Evolutionary conservation across 2,888 invertebrate species (phyloP).

Genomic region (Dolichopus griseipennis): DNA sequence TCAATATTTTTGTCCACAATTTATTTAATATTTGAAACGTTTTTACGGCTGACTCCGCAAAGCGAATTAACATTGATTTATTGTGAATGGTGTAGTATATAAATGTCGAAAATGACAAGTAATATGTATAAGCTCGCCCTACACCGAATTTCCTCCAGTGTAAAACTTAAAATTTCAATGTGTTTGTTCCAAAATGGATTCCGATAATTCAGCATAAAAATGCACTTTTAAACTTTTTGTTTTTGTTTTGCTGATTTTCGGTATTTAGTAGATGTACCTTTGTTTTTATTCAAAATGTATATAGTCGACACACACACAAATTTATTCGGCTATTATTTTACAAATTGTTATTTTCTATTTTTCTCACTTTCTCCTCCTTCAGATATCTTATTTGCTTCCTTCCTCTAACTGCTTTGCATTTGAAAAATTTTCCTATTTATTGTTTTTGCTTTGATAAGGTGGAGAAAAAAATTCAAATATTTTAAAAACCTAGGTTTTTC

Average conservation of each 20-base stretch:
- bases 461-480: no score
- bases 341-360: no score
- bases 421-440: no score
- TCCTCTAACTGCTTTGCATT: no score
- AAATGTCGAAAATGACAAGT: neutral
- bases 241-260: neutral
- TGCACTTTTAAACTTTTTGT: neutral
- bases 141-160: neutral
- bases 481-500: no score
- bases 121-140: neutral
- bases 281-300: no score
- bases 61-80: constrained; percentile 35
- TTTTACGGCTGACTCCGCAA: constrained; percentile 59
- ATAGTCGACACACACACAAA: no score
- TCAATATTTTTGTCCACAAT: constrained; percentile 53
- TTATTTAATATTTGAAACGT: constrained; percentile 54
- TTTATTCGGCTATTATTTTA: no score
- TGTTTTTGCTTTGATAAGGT: no score
- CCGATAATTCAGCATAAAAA: neutral
- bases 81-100: constrained; percentile 10
- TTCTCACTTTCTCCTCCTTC: no score
- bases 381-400: no score
- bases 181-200: neutral
- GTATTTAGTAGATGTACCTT: no score
- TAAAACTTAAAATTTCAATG: neutral